Evolutionary conservation across 2,888 invertebrate species (phyloP).

Genomic region (Tenthredo livida): DNA sequence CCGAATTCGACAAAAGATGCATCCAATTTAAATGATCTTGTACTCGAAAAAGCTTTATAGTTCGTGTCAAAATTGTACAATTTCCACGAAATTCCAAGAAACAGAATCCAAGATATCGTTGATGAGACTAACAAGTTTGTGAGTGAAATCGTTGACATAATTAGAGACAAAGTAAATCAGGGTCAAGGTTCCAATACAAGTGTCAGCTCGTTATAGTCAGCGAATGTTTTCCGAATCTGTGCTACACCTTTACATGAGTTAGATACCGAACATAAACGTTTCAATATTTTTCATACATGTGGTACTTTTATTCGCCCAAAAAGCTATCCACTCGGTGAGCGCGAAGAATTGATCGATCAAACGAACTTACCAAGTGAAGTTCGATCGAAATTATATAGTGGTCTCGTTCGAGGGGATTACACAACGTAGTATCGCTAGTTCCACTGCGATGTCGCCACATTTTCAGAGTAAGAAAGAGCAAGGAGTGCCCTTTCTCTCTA

Average conservation of each 20-base stretch:
- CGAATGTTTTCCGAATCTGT: background rate
- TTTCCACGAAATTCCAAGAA: conserved; percentile 10
- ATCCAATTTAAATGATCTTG: background rate
- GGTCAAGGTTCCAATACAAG: background rate
- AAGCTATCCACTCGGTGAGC: conserved; percentile 20
- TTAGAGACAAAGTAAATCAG: background rate
- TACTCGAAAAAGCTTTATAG: background rate
- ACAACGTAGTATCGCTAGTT: too few relatives aligned
- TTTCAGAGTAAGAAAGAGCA: too few relatives aligned
- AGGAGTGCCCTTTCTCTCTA: too few relatives aligned
- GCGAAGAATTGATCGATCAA: background rate
- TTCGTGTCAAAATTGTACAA: conserved; percentile 30
- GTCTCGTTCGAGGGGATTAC: too few relatives aligned
- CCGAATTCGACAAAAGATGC: background rate
- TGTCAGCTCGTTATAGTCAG: background rate
- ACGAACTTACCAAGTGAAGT: too few relatives aligned
- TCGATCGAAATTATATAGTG: too few relatives aligned
- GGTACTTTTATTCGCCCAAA: conserved; percentile 10
- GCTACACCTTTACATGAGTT: background rate
- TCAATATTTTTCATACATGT: background rate
- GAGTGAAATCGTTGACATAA: background rate
- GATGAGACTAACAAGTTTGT: background rate
- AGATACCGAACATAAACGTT: background rate
- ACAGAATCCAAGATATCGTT: conserved; percentile 17
- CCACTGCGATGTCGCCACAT: too few relatives aligned